Conservation (phyloP, 2,113 vertebrate species). For the Epinephelus cyanopodus region DNA sequence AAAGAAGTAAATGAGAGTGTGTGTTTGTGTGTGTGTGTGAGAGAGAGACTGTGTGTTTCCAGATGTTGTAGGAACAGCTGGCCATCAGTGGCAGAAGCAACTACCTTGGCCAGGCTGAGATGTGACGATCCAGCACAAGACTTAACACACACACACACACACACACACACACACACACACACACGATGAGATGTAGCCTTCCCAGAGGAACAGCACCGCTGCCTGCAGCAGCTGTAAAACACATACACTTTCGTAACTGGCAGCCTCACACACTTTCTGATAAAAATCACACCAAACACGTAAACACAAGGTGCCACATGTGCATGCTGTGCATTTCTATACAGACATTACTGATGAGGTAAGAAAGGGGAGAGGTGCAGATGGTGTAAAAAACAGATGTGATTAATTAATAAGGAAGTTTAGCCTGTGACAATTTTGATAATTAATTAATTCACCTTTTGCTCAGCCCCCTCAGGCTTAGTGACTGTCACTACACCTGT, state of each 20-base stretch:
- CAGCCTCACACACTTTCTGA: neutral
- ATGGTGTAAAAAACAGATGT: too few species aligned
- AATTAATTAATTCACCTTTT: neutral
- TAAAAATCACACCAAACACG: neutral
- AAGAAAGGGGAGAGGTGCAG: too few species aligned
- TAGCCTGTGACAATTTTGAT: too few species aligned
- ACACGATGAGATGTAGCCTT: neutral
- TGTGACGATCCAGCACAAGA: slow-evolving; percentile 28
- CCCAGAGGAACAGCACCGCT: slow-evolving; percentile 25
- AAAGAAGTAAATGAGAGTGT: slow-evolving; percentile 4
- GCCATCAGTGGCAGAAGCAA: slow-evolving; percentile 35
- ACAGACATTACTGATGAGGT: too few species aligned
- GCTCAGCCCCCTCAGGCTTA: neutral
- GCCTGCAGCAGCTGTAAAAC: slow-evolving; percentile 37
- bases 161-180: neutral
- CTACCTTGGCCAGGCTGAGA: slow-evolving; percentile 16
- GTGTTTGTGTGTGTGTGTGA: neutral
- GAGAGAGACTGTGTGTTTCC: neutral
- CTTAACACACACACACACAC: neutral
- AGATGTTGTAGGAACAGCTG: slow-evolving; percentile 51
- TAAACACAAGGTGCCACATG: neutral
- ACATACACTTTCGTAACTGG: neutral
- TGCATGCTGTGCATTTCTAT: neutral
- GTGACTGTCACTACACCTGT: too few species aligned
- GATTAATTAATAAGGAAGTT: too few species aligned